Evolutionary conservation across 30 jellyfish, hydroid and myxozoan genomes (phyloP), one percentile per base, ranked within the genome.

Genomic region (Cassiopea andromeda): DNA sequence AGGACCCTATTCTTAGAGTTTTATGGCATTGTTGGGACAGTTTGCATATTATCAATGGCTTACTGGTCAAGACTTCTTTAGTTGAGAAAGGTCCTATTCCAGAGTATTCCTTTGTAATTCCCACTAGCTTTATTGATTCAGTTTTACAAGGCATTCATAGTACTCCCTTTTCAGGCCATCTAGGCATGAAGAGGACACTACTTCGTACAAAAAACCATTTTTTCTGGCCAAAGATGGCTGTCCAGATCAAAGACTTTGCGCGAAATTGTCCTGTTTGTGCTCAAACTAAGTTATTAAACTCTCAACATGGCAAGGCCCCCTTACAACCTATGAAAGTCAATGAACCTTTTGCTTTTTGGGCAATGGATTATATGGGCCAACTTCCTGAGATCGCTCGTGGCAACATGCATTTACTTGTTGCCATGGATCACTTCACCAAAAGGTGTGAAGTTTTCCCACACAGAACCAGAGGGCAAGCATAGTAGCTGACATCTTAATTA

Each of bases 351-450:
- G 88, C 47, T 66, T 58, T 70, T 27, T 58, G 80, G 84, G 96
- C 94, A 2, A n/a, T 81, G 38, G 38, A 27, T 27, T 27, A 27
- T 27, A 27, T 27, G 84, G 89, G 88, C 16, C 93, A 89, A 7
- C 73, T 89, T 80, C 90, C 93, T 27, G 84, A 64, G 58, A 76
- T 94, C 38, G 54, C 85, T 27, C 44, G 86, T 17, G 97, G 93
- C 48, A 90, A 90, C 75, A 81, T 73, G 70, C 91, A 90, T 54
- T 48, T 90, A 16, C 87, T 82, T 18, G 97, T 90, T 5, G 90
- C 66, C 68, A 80, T 80, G 86, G 97, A 90, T 68, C 86, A 90
- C 69, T 89, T 80, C 82, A 89, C 96, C 82, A 89, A 72, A 69
- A 80, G 96, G 94, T 48, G 84, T 15, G 93, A 90, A 70, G 94